A percentile compares a stretch with the other conserved stretches of the same genome.
Evolutionary conservation across 2,113 vertebrate species (phyloP).

Genomic region (Peromyscus polionotus): DNA sequence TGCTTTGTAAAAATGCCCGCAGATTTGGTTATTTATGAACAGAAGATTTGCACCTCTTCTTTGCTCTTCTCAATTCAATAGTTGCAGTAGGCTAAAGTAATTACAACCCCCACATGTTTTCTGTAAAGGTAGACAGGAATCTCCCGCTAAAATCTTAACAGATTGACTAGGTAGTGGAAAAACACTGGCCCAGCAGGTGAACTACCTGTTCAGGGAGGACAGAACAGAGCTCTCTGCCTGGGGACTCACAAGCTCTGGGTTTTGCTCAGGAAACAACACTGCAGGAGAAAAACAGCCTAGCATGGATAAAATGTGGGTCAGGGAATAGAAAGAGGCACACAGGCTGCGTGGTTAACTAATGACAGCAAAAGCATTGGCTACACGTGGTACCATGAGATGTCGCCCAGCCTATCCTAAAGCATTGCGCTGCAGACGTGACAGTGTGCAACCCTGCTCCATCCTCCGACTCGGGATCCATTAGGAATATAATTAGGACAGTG

Average conservation of each 20-base stretch:
- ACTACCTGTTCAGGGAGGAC: constrained; percentile 57
- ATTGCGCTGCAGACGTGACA: constrained; percentile 60
- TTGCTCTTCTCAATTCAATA: constrained; percentile 67
- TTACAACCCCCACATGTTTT: constrained; percentile 77
- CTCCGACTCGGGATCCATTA: constrained; percentile 71
- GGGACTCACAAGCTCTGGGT: constrained; percentile 47
- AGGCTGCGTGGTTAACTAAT: constrained; percentile 69
- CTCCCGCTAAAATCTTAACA: constrained; percentile 57
- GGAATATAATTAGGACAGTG: constrained; percentile 78
- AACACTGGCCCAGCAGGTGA: constrained; percentile 67
- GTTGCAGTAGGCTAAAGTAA: constrained; percentile 68
- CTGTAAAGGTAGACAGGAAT: constrained; percentile 69
- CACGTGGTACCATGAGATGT: constrained; percentile 50
- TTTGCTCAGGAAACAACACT: constrained; percentile 72
- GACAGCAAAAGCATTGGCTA: constrained; percentile 57
- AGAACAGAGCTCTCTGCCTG: constrained; percentile 61
- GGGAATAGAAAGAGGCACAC: constrained; percentile 55
- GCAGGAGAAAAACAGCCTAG: constrained; percentile 75
- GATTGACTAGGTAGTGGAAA: constrained; percentile 52
- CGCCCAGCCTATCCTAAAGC: constrained; percentile 65
- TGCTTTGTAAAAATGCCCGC: constrained; percentile 75
- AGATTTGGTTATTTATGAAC: constrained; percentile 82
- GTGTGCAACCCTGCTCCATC: constrained; percentile 68
- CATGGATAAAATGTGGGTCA: constrained; percentile 76
- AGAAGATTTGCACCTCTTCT: constrained; percentile 80